These are phyloP conservation scores for Seira musarum DNA, from an alignment of 2,888 invertebrate genomes.

Conservation along the genomic window DNA sequence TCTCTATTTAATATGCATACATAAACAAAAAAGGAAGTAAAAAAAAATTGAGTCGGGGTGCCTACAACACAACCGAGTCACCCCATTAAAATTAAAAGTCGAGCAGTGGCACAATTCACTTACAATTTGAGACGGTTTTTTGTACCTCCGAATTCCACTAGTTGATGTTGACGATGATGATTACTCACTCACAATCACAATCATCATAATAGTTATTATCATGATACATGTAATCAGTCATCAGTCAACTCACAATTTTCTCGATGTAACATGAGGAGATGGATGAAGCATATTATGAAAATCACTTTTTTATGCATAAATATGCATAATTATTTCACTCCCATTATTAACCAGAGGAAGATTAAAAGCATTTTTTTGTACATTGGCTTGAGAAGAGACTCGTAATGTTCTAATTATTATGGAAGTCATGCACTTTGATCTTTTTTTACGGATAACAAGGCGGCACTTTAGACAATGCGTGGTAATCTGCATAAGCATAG, in stretches of 20 bases:
- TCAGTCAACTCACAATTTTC: conserved; percentile 40
- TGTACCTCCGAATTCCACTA: neutral
- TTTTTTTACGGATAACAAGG: conserved; percentile 49
- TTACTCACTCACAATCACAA: conserved; percentile 46
- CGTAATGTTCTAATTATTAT: conserved; percentile 59
- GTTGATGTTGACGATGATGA: conserved; percentile 48
- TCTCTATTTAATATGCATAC: conserved; percentile 22
- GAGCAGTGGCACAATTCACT: conserved; percentile 43
- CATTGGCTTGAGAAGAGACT: neutral
- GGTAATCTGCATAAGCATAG: conserved; percentile 50
- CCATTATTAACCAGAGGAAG: neutral
- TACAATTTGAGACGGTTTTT: conserved; percentile 49
- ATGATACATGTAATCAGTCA: conserved; percentile 55
- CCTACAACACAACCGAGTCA: neutral
- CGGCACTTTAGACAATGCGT: conserved; percentile 46
- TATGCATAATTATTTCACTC: conserved; percentile 31
- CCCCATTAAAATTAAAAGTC: conserved; percentile 42
- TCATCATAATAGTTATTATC: conserved; percentile 31
- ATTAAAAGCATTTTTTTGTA: neutral
- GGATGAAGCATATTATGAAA: conserved; percentile 17
- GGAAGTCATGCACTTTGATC: conserved; percentile 59
- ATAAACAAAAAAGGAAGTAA: neutral
- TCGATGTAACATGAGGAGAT: neutral
- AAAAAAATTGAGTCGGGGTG: neutral
- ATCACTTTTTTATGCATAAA: conserved; percentile 37